Evolutionary conservation across 2,113 vertebrate species (phyloP), one percentile per base, ranked within the genome.

Genomic region (Ovis canadensis): DNA sequence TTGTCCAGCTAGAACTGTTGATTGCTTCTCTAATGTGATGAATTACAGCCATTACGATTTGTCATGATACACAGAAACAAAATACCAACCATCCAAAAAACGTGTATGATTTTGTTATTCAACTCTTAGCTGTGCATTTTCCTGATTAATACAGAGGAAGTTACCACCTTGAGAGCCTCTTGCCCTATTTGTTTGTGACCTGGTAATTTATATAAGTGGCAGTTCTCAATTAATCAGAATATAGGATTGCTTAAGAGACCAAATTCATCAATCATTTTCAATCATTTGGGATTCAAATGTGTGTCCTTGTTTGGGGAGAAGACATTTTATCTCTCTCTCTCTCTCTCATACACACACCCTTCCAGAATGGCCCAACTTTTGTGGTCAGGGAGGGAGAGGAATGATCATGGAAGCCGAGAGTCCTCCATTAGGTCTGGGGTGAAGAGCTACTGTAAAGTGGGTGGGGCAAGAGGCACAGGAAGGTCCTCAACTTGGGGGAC

Each of bases 11-110:
- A 89, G 43, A 88, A 95, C 43, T 96, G 59, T 97, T 92, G 95
- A 96, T 96, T 78, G 54, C 87, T 95, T 94, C 95, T 88, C 62
- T 81, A 57, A 91, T 87, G 40, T 98, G 97, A 94, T 97, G 67
- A 88, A 96, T 98, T 92, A 86, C 3, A 88, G 71, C 55, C 74
- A 93, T 91, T 95, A 64, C 16, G 33, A 90, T 96, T 94, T 94
- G 78, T 95, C 77, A 91, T 87, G 52, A 82, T 93, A 96, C 14
- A 95, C 19, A 85, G 57, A 96, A 97, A 97, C 77, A 97, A 95
- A 96, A 91, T 89, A 95, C 36, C 67, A 95, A 50, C n/a, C 74
- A 67, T 55, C 59, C 60, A 92, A 94, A 85, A 84, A 81, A 85
- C 45, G 64, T 86, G 10, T 85, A 29, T 96, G 48, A 89, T 95